Evolutionary conservation across 2,797 vertebrate species (phyloP).

Genomic region (Saxicola maurus): DNA sequence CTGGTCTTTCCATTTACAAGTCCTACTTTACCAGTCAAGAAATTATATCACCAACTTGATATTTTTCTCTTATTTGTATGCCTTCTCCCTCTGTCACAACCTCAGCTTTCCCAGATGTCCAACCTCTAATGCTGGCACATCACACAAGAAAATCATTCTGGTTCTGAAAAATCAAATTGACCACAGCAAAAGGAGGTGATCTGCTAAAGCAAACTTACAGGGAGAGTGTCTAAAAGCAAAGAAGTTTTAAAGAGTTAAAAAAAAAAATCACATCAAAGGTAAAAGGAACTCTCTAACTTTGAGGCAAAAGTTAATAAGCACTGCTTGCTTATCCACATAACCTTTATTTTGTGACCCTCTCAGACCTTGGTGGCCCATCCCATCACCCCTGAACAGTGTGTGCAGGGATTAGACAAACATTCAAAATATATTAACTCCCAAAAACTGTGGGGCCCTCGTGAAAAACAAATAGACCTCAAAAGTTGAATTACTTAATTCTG

Average conservation of each 20-base stretch:
- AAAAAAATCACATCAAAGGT: neutral
- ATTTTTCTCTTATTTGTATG: neutral
- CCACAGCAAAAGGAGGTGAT: neutral
- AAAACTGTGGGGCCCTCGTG: neutral
- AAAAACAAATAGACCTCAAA: neutral
- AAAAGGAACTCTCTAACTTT: neutral
- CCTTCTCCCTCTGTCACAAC: neutral
- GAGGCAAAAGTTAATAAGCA: neutral
- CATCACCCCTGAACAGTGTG: neutral
- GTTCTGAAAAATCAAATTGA: neutral
- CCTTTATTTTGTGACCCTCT: neutral
- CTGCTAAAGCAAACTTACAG: neutral
- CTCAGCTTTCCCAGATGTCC: neutral
- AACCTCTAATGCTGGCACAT: neutral
- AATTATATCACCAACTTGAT: neutral
- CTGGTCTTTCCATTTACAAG: neutral
- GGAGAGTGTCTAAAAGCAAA: neutral
- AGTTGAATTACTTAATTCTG: neutral
- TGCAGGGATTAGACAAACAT: neutral
- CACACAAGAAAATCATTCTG: neutral
- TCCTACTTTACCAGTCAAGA: neutral
- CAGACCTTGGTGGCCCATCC: neutral
- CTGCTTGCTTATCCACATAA: neutral
- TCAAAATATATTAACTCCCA: neutral
- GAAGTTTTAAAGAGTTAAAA: neutral